Conservation (phyloP, 2,113 vertebrate genomes). For the Ceyx melanurus region DNA sequence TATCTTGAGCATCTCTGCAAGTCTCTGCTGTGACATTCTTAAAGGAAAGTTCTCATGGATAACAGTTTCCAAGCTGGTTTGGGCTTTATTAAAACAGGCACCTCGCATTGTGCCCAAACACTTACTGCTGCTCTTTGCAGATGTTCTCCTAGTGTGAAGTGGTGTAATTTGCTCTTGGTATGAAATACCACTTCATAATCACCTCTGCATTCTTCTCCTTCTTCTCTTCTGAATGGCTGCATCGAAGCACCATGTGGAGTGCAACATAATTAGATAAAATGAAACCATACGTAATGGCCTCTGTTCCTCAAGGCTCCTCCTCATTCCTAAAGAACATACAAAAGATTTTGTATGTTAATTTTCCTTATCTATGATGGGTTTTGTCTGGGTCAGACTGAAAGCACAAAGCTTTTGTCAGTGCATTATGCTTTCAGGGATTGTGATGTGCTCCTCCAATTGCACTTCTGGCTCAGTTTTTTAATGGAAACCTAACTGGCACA, state of each 20-base stretch:
- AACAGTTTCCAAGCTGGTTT: not conserved
- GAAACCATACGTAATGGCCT: not conserved
- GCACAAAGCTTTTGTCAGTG: not conserved
- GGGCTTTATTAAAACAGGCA: conserved; percentile 8
- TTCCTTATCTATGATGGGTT: not conserved
- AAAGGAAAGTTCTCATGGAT: not conserved
- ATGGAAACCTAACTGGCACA: not conserved
- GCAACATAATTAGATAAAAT: not conserved
- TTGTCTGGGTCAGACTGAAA: not conserved
- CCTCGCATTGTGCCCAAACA: not conserved
- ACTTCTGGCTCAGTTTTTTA: not conserved
- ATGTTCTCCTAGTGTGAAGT: conserved; percentile 28
- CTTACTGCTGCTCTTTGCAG: conserved; percentile 26
- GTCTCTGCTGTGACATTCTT: not conserved
- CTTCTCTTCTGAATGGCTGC: conserved; percentile 20
- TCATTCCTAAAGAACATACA: not conserved
- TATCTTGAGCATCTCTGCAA: not conserved
- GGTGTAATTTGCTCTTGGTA: conserved; percentile 47
- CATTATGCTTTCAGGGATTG: not conserved
- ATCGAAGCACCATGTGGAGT: not conserved
- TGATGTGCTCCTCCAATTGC: not conserved
- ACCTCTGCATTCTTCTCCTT: conserved; percentile 7
- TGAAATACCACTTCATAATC: conserved; percentile 46
- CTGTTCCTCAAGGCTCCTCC: not conserved
- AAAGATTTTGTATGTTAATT: not conserved